Conservation (phyloP, 1,140 invertebrate species). For the Lanistes nyassanus region DNA sequence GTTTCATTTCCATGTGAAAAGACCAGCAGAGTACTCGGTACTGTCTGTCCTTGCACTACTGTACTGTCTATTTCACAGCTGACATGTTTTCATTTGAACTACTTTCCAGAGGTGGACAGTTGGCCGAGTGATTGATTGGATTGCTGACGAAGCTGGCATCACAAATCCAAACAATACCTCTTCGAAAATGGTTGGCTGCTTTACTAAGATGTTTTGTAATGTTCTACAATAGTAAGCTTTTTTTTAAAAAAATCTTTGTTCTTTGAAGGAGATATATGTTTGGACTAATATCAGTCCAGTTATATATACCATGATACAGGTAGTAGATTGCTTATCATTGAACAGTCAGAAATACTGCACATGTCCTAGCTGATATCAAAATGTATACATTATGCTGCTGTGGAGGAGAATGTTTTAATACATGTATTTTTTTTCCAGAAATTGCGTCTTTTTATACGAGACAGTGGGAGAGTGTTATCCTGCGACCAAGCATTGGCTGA, state of each 20-base stretch:
- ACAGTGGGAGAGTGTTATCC: constrained; percentile 36
- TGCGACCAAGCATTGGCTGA: constrained; percentile 32
- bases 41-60: not conserved
- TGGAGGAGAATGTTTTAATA: not conserved
- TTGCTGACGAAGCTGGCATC: constrained; percentile 35
- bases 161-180: constrained; percentile 50
- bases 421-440: constrained; percentile 42
- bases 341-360: no score
- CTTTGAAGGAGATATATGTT: no score
- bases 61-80: no score
- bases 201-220: not conserved
- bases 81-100: not conserved
- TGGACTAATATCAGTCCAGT: no score
- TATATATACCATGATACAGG: no score
- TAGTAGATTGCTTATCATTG: no score
- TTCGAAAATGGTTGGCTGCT: constrained; percentile 32
- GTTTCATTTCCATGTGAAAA: not conserved
- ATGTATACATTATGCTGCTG: no score
- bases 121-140: constrained; percentile 46
- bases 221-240: no score
- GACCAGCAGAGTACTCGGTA: not conserved
- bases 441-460: constrained; percentile 44
- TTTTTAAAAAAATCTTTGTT: no score
- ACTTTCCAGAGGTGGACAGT: constrained; percentile 50
- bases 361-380: no score